Conservation (phyloP, 2,888 invertebrate genomes). For the Heliconius charithonia region DNA sequence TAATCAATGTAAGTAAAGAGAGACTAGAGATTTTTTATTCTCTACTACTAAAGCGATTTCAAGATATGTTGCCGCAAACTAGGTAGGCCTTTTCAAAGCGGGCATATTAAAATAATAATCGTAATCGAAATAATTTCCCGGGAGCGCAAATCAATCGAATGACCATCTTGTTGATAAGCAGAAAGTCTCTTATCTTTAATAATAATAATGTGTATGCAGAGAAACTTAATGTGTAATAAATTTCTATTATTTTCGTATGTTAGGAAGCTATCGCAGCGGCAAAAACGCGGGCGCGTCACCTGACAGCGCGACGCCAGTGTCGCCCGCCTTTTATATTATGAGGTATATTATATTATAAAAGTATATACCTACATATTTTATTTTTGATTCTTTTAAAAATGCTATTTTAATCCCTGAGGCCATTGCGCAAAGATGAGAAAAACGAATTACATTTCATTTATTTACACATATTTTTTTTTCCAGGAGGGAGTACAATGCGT, state of each 20-base stretch:
- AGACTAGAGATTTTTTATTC: too few relatives aligned
- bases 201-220: background rate
- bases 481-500: constrained; percentile 11
- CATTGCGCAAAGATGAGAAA: background rate
- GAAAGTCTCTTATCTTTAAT: too few relatives aligned
- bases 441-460: background rate
- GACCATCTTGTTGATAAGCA: too few relatives aligned
- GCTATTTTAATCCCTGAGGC: background rate
- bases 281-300: constrained; percentile 24
- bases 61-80: too few relatives aligned
- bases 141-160: too few relatives aligned
- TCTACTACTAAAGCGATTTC: too few relatives aligned
- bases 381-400: background rate
- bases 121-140: too few relatives aligned
- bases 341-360: constrained; percentile 10
- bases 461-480: background rate
- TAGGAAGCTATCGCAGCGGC: constrained; percentile 20
- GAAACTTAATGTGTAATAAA: background rate
- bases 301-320: constrained; percentile 11
- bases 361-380: background rate
- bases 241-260: background rate
- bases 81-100: too few relatives aligned
- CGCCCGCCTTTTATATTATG: constrained; percentile 4
- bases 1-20: too few relatives aligned
- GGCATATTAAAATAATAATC: too few relatives aligned